Evolutionary conservation across 2,113 vertebrate genomes (phyloP), one percentile per base, ranked within the genome.

Genomic region (Leptocoma aspasia): DNA sequence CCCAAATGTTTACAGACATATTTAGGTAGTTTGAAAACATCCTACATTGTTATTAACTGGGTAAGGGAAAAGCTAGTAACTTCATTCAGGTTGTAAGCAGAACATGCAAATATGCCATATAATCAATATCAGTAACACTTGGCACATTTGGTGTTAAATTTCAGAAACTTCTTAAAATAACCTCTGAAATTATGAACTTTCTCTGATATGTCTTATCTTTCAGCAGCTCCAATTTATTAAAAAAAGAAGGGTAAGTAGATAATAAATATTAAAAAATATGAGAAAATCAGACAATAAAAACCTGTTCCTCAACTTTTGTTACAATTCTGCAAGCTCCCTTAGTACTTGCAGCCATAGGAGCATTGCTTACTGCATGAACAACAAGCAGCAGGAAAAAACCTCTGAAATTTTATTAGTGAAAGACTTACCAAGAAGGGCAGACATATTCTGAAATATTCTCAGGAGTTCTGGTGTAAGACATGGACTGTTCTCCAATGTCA

Each of bases 391-490:
- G 4, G 10, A 44, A 89, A 95, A 86, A 28, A 52, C 1, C 0
- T 1, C 16, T 80, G 1, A 79, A 63, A 70, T 37, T 45, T 73
- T 82, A 65, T 30, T 69, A 23, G 47, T 88, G 57, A 81, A 47
- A 89, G 42, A 94, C 99, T 98, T 97, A 99, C 99, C 99, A 71
- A 99, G 98, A 96, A 99, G 98, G 47, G 99, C 96, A 42, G 99
- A 98, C 99, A 99, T 99, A 96, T 99, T 99, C 95, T 99, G 99
- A 98, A 99, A 99, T 96, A 99, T 98, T 96, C 98, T 98, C 91
- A 99, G 98, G 68, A 99, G 98, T 92, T 99, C 99, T 9, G 98
- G 98, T 66, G 98, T 99, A 94, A 99, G 97, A 91, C 98, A 98
- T 16, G 99, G 99, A 86, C 99, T 98, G 93, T 99, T 99, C 96